Evolutionary conservation across 2,113 vertebrate genomes (phyloP).

Genomic region (Epinephelus fuscoguttatus): DNA sequence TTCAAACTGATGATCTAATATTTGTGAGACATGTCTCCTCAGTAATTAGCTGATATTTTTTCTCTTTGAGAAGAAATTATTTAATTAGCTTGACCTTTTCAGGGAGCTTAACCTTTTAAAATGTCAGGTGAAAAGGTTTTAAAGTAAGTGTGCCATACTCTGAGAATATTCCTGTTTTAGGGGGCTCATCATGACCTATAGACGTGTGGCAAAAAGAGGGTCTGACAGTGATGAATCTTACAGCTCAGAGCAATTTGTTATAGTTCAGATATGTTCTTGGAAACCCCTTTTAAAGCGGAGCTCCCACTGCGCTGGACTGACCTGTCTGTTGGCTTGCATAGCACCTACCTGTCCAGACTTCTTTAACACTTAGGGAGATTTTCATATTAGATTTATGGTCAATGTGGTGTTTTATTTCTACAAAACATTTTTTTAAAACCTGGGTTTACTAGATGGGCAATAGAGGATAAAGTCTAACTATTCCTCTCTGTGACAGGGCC

Average conservation of each 20-base stretch:
- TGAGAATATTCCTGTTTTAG: conserved; percentile 69
- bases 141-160: conserved; percentile 73
- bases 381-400: conserved; percentile 23
- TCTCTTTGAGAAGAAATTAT: conserved; percentile 71
- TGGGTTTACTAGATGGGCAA: conserved; percentile 44
- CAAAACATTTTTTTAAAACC: conserved; percentile 23
- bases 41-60: conserved; percentile 65
- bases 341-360: conserved; percentile 6
- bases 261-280: conserved; percentile 54
- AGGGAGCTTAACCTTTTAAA: conserved; percentile 81
- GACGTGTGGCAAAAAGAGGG: conserved; percentile 48
- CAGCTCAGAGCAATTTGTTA: conserved; percentile 67
- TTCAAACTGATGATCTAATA: conserved; percentile 61
- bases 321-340: conserved; percentile 23
- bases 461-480: conserved; percentile 52
- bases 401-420: conserved; percentile 31
- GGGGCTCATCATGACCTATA: conserved; percentile 69
- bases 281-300: conserved; percentile 54
- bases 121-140: conserved; percentile 80
- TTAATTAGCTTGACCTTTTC: conserved; percentile 82
- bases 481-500: conserved; percentile 64
- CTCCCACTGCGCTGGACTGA: conserved; percentile 32
- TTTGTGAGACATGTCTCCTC: conserved; percentile 54
- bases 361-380: conserved; percentile 11
- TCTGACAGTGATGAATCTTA: conserved; percentile 77